Base-by-base conservation (phyloP, 1,140 invertebrate genomes). In the Phymastichus coffea region DNA sequence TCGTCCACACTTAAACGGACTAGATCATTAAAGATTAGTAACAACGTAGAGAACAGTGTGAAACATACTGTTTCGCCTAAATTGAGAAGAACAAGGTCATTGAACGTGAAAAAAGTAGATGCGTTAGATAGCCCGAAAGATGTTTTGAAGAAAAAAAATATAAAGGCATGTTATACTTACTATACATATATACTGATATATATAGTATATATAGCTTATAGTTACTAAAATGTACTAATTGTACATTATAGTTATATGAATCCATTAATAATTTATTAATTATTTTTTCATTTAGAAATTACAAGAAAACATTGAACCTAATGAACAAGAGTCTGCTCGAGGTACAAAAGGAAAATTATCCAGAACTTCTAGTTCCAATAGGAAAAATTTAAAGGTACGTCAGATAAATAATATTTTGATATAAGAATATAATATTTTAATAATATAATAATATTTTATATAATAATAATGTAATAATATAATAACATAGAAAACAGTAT, bases 301-400 rank as follows among this genome's bases (percentile, higher is more conserved):
- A 49, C 46, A 57, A 40, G 15, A 48, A 37, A 57, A 22, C 15
- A 8, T 57, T 23, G 35, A 47, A 40, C 15, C 15, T 26, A 4
- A 19, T 48, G 20, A 14, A 19, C 53, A 38, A 40, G 22, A 28
- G 6, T 28, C 23, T 30, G 17, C 47, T 37, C 8, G 48, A 9
- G 12, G 35, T 23, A 17, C 15, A 22, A 22, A 25, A 48, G 19
- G 8, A 14, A 28, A 48, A n/a, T 14, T 12, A 12, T 10, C 37
- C 12, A 49, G 12, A 30, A 30, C 8, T 12, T 12, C 38, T 17
- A 44, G 17, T 26, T 25, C 8, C 17, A 44, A 19, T 14, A 51
- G 23, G 26, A 44, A 19, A 12, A 43, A 23, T 22, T 51, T 28
- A 28, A 52, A 52, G 26, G 44, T 57, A 57, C 12, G 15, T 3